These are phyloP conservation scores for Callipepla californica DNA, from an alignment of 2,113 vertebrate genomes.

Conservation along the genomic window DNA sequence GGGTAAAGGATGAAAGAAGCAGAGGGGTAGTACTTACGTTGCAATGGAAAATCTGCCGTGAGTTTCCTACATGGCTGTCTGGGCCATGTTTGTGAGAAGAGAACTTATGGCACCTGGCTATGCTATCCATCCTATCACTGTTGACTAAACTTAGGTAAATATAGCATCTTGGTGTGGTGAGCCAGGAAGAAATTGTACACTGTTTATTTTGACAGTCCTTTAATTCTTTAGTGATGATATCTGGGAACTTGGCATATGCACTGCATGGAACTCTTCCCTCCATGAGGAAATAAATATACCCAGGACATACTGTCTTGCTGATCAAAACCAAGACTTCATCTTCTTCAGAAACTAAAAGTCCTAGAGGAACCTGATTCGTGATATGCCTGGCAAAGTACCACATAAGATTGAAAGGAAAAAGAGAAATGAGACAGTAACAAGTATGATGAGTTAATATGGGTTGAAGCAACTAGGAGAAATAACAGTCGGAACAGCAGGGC, in stretches of 20 bases:
- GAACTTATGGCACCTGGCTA: background rate
- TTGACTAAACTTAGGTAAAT: background rate
- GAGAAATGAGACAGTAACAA: background rate
- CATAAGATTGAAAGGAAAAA: background rate
- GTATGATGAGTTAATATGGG: background rate
- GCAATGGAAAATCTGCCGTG: background rate
- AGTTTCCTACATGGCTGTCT: background rate
- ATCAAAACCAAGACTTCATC: background rate
- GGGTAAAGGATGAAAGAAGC: background rate
- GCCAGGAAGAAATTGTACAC: background rate
- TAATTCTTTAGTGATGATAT: background rate
- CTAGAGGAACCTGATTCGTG: background rate
- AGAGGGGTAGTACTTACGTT: background rate
- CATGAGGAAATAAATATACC: background rate
- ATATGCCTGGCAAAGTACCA: background rate
- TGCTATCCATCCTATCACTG: background rate
- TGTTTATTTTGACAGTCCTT: background rate
- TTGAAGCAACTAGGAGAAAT: conserved; percentile 25
- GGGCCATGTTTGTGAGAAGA: background rate
- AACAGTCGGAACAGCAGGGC: background rate
- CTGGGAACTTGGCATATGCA: background rate
- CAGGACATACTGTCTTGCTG: background rate
- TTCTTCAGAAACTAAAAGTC: background rate
- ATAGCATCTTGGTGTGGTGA: background rate
- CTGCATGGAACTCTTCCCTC: background rate